Evolutionary conservation across 1,140 invertebrate species (phyloP).

Genomic region (Hypsibius dujardini): DNA sequence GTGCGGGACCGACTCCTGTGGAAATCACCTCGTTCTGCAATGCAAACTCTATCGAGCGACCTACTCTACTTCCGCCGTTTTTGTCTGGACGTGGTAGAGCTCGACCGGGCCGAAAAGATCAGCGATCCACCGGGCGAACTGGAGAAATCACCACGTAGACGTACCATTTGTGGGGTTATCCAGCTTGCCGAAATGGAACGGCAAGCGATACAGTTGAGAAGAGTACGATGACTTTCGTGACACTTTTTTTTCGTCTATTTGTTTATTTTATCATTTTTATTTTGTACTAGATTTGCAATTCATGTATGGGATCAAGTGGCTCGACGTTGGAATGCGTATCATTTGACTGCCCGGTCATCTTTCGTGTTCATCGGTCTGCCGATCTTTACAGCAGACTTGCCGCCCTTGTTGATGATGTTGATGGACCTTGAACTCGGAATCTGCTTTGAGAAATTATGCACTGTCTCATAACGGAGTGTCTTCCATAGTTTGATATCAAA

Average conservation of each 20-base stretch:
- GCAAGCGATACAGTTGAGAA: background rate
- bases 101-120: conserved; percentile 15
- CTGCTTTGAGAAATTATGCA: too few species aligned
- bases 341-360: conserved; percentile 6
- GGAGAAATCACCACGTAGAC: too few species aligned
- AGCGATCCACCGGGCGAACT: background rate
- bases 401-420: too few species aligned
- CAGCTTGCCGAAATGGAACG: background rate
- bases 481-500: too few species aligned
- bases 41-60: conserved; percentile 20
- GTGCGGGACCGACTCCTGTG: too few species aligned
- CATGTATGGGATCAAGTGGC: background rate
- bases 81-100: conserved; percentile 3
- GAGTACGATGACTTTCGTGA: background rate
- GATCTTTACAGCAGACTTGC: too few species aligned
- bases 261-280: too few species aligned
- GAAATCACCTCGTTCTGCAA: background rate
- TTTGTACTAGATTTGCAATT: background rate
- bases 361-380: background rate
- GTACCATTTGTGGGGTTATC: background rate
- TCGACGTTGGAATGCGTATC: background rate
- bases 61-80: conserved; percentile 18
- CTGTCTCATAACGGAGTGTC: too few species aligned
- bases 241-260: too few species aligned
- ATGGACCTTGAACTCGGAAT: too few species aligned